These are phyloP conservation scores for Aphaenogaster rudis DNA, from an alignment of 1,140 invertebrate genomes.

Conservation along the genomic window DNA sequence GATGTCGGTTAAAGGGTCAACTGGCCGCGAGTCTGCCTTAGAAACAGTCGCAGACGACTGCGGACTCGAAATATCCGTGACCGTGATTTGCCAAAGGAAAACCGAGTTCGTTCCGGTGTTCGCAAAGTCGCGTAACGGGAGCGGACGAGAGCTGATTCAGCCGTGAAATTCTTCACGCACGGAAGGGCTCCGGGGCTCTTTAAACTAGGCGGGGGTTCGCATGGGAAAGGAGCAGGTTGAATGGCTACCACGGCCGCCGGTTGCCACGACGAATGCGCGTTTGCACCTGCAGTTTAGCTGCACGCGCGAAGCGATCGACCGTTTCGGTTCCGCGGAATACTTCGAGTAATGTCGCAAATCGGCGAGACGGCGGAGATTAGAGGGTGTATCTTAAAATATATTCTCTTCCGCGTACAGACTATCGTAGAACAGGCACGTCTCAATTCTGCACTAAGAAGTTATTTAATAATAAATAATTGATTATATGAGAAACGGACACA, in stretches of 20 bases:
- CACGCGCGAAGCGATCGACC: constrained; percentile 53
- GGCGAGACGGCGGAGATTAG: constrained; percentile 6
- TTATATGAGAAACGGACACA: not conserved
- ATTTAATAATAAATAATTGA: not conserved
- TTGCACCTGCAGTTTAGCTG: constrained; percentile 50
- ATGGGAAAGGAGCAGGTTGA: constrained; percentile 55
- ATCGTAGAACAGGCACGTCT: not conserved
- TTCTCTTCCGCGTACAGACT: not conserved
- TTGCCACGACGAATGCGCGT: constrained; percentile 29
- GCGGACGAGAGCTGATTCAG: constrained; percentile 54
- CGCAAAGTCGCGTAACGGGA: constrained; percentile 52
- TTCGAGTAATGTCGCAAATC: constrained; percentile 33
- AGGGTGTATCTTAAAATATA: not conserved
- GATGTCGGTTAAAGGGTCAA: constrained; percentile 58
- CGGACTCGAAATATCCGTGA: constrained; percentile 49
- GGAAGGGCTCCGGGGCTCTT: constrained; percentile 48
- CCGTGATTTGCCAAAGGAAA: constrained; percentile 52
- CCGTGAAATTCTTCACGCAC: constrained; percentile 61
- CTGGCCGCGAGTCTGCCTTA: not conserved
- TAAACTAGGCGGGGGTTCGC: constrained; percentile 40
- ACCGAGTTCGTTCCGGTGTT: constrained; percentile 46
- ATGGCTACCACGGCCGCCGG: constrained; percentile 17
- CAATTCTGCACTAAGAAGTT: not conserved
- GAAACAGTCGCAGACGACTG: constrained; percentile 15
- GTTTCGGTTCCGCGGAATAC: constrained; percentile 47